These are phyloP conservation scores for Octodon degus DNA, from an alignment of 2,113 vertebrate genomes.

Conservation along the genomic window DNA sequence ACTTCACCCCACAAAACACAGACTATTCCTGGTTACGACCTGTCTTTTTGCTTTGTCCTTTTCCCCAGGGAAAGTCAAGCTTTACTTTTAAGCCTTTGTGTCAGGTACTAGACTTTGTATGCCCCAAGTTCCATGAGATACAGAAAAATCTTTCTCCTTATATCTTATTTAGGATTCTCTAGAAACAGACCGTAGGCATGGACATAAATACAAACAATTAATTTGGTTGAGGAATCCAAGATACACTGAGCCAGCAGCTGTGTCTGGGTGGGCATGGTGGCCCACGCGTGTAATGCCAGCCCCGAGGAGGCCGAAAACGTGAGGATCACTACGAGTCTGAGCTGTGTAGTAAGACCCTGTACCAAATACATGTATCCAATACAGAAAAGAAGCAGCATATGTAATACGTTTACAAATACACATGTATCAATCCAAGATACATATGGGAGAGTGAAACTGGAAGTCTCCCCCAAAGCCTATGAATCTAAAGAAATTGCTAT, in stretches of 20 bases:
- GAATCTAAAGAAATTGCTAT: neutral
- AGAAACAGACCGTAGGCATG: neutral
- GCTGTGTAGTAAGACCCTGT: too few species aligned
- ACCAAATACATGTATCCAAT: too few species aligned
- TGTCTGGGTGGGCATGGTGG: too few species aligned
- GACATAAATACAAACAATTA: neutral
- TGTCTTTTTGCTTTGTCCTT: neutral
- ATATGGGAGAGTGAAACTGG: neutral
- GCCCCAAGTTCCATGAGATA: neutral
- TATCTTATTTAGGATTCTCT: neutral
- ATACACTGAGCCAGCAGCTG: neutral
- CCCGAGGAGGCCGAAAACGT: too few species aligned
- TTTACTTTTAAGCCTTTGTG: neutral
- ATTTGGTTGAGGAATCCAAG: neutral
- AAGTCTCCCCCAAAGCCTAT: neutral
- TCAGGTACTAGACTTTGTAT: neutral
- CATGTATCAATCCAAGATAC: neutral
- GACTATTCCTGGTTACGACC: neutral
- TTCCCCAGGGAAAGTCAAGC: neutral
- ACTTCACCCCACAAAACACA: neutral
- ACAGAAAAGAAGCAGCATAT: too few species aligned
- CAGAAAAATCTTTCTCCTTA: neutral
- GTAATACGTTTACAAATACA: too few species aligned
- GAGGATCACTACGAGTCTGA: too few species aligned
- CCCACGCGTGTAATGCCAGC: too few species aligned